Base-by-base conservation (phyloP, 2,797 vertebrate genomes). In the Sebastes vulpes region DNA sequence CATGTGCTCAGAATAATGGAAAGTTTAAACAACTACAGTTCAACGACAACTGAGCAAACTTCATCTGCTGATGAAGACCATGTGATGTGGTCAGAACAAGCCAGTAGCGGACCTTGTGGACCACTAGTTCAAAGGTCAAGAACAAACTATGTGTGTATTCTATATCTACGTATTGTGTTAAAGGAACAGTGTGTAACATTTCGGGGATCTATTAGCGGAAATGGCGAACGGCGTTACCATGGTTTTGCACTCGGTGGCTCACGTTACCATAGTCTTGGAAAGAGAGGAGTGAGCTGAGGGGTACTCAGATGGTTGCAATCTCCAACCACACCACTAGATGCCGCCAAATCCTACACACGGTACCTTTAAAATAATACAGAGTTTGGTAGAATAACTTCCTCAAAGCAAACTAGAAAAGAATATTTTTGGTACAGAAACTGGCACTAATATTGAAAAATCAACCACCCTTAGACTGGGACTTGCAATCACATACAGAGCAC, bases 61-160 rank as follows among this genome's bases (percentile, higher is more conserved):
- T 25, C 70, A 18, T 68, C 28, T 3, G 7, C 9, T 57, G 57
- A 64, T 67, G 35, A 72, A 48, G 11, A 9, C 11, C 35, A 38
- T 38, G 11, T 38, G 11, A 38, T 38, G 35, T 38, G 35, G 11
- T 38, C 35, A 20, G n/a, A 65, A 59, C n/a, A 21, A 75, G 11
- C 52, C 9, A 60, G 48, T 23, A 56, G 38, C 23, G 12, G 12
- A 50, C 42, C 26, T 71, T 50, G 23, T 23, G 23, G 23, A 23
- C 11, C 25, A 61, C 5, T 83, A 25, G 35, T 59, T 28, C 12
- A 9, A 32, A 48, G 29, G 31, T 5, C 20, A 52, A 65, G 5
- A 54, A 68, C 1, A 1, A 4, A 32, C 2, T 38, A 14, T 38
- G 11, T 0, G 0, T 38, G 0, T 38, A 38, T 38, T 38, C 35